Percentiles rank a stretch among this genome's conserved stretches.
These are phyloP conservation scores for Atta texana DNA, from an alignment of 1,140 invertebrate genomes.

Conservation along the genomic window DNA sequence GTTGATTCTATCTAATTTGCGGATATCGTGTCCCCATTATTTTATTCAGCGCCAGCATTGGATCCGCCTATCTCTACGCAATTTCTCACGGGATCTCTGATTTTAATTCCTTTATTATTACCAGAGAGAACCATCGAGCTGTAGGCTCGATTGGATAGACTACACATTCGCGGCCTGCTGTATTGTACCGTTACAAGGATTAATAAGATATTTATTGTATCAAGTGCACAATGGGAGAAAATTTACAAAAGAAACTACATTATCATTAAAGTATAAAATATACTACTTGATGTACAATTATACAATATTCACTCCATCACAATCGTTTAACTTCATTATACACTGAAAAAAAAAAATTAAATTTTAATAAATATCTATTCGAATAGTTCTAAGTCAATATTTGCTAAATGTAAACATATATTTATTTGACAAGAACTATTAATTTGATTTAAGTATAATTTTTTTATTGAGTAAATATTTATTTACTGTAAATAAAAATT, in stretches of 20 bases:
- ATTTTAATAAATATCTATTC: no score
- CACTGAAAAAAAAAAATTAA: no score
- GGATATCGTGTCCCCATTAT: conserved; percentile 14
- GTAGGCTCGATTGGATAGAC: not conserved
- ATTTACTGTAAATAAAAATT: no score
- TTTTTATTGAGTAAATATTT: no score
- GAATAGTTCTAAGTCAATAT: no score
- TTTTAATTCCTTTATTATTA: conserved; percentile 51
- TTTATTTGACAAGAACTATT: no score
- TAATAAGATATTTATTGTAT: not conserved
- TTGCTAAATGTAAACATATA: no score
- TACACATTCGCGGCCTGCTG: not conserved
- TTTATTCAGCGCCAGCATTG: not conserved
- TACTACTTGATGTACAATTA: not conserved
- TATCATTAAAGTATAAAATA: not conserved
- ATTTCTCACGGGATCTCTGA: not conserved
- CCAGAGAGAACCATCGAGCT: not conserved
- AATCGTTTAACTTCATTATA: not conserved
- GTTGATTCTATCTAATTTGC: conserved; percentile 26
- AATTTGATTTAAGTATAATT: no score
- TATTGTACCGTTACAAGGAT: not conserved
- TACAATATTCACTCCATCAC: not conserved
- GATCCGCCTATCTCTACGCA: conserved; percentile 3
- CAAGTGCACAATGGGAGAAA: not conserved
- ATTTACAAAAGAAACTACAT: not conserved